phyloP scores from a whole-genome alignment of 1,140 invertebrate species.

The Drosophila teissieri region DNA sequence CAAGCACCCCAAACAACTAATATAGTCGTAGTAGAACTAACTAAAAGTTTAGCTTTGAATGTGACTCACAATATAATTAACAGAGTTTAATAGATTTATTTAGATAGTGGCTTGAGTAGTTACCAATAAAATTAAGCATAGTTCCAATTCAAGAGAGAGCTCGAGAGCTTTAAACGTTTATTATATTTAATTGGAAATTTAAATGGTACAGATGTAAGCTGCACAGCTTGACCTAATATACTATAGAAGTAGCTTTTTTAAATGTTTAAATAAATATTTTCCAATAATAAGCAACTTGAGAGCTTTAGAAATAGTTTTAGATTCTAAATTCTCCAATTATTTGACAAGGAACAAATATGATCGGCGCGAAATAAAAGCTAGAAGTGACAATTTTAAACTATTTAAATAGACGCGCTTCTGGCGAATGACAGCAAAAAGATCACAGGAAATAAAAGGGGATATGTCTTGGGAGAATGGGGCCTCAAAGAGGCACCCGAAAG shows the following conservation, averaged over 20 bases:
- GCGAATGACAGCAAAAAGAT: conserved; percentile 31
- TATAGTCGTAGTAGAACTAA: conserved; percentile 15
- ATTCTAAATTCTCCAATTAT: neutral
- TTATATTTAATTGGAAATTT: neutral
- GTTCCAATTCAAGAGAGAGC: neutral
- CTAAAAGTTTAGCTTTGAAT: conserved; percentile 8
- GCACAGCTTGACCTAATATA: neutral
- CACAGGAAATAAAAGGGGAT: conserved; percentile 11
- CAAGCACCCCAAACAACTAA: conserved; percentile 25
- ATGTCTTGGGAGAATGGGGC: neutral
- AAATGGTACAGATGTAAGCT: neutral
- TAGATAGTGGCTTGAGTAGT: neutral
- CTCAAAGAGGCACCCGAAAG: conserved; percentile 14
- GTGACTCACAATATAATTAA: neutral
- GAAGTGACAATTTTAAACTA: conserved; percentile 38
- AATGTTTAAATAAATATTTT: conserved; percentile 5
- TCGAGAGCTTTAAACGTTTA: conserved; percentile 10
- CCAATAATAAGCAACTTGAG: conserved; percentile 27
- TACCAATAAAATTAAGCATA: neutral
- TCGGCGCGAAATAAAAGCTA: conserved; percentile 6
- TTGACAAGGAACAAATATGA: neutral
- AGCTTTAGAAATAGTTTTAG: conserved; percentile 50
- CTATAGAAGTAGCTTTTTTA: conserved; percentile 1
- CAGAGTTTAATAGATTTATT: neutral
- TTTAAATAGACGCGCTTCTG: conserved; percentile 34